Conservation (phyloP, 2,888 invertebrate genomes). For the Prionchulus punctatus region DNA sequence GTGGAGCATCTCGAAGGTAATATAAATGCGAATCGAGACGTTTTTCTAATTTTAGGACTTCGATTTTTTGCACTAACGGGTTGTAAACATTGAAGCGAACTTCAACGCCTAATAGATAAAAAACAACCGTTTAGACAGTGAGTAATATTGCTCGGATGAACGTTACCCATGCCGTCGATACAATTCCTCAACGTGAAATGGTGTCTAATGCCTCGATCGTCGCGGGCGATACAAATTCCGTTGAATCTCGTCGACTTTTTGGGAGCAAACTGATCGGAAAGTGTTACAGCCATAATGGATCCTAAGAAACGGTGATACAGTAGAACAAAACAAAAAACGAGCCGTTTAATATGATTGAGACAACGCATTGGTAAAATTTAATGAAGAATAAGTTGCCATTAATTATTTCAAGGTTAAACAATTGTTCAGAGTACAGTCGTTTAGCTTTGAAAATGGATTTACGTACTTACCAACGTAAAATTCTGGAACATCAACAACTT, state of each 20-base stretch:
- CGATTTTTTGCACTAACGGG: constrained; percentile 71
- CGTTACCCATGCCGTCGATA: constrained; percentile 64
- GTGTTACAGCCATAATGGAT: constrained; percentile 68
- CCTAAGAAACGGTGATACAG: constrained; percentile 48
- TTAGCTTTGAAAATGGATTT: too few relatives aligned
- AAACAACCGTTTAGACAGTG: too few relatives aligned
- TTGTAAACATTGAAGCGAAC: constrained; percentile 74
- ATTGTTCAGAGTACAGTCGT: too few relatives aligned
- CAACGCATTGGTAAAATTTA: too few relatives aligned
- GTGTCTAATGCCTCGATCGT: constrained; percentile 62
- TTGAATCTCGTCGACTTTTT: constrained; percentile 69
- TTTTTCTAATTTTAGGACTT: constrained; percentile 77
- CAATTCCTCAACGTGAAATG: constrained; percentile 76
- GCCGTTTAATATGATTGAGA: too few relatives aligned
- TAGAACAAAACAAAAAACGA: too few relatives aligned
- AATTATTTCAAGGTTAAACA: constrained; percentile 1
- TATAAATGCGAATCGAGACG: constrained; percentile 69
- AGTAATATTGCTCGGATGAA: too few relatives aligned
- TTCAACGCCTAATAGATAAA: constrained; percentile 43
- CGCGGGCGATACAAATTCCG: constrained; percentile 79
- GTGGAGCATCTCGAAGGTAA: constrained; percentile 62
- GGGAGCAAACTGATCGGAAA: constrained; percentile 65
- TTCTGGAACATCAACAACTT: constrained; percentile 72
- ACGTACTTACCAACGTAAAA: constrained; percentile 89
- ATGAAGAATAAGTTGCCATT: too few relatives aligned